Evolutionary conservation across 2,113 vertebrate species (phyloP).

Genomic region (Apodemus sylvaticus): DNA sequence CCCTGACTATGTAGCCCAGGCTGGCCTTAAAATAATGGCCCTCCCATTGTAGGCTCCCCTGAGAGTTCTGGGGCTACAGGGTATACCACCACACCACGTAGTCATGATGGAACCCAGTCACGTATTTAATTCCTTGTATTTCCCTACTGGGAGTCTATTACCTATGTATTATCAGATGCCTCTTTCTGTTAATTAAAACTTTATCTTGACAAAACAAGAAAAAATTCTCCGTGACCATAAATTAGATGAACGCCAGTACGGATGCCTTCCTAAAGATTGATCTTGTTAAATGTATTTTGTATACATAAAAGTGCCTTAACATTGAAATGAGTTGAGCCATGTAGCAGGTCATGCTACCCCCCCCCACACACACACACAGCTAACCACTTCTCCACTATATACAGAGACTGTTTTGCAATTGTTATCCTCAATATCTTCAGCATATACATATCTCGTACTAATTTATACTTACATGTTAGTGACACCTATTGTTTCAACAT

Average conservation of each 20-base stretch:
- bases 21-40: background rate
- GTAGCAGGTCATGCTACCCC: background rate
- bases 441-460: background rate
- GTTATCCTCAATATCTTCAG: background rate
- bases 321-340: background rate
- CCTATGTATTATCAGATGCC: background rate
- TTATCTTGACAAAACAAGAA: background rate
- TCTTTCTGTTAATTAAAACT: background rate
- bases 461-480: background rate
- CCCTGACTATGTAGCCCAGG: background rate
- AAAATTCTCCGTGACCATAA: background rate
- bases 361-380: too few relatives aligned
- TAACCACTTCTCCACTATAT: background rate
- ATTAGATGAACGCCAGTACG: background rate
- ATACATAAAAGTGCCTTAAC: background rate
- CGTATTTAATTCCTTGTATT: background rate
- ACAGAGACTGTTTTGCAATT: background rate
- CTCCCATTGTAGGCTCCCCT: background rate
- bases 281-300: background rate
- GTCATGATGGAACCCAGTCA: background rate
- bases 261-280: background rate
- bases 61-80: background rate
- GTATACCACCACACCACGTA: background rate
- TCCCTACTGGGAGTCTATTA: background rate
- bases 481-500: background rate